Evolutionary conservation across 2,797 vertebrate genomes (phyloP).

Genomic region (Cichlasoma orientale): DNA sequence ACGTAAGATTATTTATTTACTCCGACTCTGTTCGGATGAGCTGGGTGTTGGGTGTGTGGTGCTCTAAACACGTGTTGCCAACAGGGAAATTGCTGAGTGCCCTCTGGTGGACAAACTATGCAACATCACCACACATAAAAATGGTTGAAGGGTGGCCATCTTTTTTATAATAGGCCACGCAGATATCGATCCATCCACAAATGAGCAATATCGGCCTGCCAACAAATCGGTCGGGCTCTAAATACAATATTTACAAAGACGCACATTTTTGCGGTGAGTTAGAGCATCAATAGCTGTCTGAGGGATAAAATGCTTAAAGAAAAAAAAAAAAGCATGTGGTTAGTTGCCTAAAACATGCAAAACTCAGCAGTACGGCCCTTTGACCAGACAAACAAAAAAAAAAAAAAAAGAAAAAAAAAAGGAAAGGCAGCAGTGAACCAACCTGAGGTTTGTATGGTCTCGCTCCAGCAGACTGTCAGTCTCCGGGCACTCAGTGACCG

Average conservation of each 20-base stretch:
- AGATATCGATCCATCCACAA: no score
- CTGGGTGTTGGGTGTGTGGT: background rate
- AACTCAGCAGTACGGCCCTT: background rate
- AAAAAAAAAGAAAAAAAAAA: background rate
- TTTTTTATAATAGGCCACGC: no score
- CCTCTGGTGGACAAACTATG: no score
- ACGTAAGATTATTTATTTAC: background rate
- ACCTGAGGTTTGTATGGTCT: slow-evolving; percentile 60
- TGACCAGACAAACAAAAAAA: no score
- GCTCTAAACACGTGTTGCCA: background rate
- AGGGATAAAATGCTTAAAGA: background rate
- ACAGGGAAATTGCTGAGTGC: no score
- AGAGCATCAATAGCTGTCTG: background rate
- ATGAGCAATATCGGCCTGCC: no score
- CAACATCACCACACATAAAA: no score
- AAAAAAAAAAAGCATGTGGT: background rate
- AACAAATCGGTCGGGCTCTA: no score
- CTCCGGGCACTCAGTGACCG: slow-evolving; percentile 61
- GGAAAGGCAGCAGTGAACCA: slow-evolving; percentile 35
- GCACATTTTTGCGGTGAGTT: background rate
- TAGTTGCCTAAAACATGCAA: background rate
- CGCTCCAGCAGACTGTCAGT: slow-evolving; percentile 59
- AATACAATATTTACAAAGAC: no score
- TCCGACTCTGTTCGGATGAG: background rate
- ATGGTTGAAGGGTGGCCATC: no score